These are phyloP conservation scores for Aldrovandia affinis DNA, from an alignment of 2,797 vertebrate genomes.

Conservation along the genomic window DNA sequence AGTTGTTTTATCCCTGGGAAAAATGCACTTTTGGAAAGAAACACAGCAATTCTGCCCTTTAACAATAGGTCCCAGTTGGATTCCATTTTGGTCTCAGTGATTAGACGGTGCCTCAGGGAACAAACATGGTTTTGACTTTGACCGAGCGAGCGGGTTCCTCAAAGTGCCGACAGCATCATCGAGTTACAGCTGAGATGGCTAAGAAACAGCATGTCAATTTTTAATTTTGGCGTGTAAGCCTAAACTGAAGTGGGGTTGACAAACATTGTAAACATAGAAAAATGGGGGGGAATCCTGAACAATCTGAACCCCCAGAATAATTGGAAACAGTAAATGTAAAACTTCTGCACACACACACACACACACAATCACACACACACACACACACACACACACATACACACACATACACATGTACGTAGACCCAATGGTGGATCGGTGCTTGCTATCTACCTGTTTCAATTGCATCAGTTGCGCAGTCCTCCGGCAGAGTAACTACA, in stretches of 20 bases:
- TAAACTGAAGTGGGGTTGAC: neutral
- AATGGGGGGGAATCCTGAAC: neutral
- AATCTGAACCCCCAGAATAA: neutral
- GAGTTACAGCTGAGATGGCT: neutral
- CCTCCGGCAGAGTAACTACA: too few species aligned
- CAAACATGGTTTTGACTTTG: conserved; percentile 6
- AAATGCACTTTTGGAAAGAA: conserved; percentile 15
- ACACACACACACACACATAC: neutral
- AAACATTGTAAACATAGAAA: neutral
- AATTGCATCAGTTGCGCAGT: neutral
- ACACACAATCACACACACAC: too few species aligned
- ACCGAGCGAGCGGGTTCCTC: neutral
- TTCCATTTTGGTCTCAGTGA: conserved; percentile 6
- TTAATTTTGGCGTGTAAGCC: neutral
- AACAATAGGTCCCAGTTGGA: neutral
- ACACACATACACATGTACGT: neutral
- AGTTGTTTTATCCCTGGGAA: neutral
- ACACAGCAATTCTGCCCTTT: neutral
- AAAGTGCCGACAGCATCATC: neutral
- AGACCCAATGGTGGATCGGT: too few species aligned
- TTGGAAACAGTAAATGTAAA: neutral
- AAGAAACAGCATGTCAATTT: neutral
- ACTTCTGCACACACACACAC: neutral
- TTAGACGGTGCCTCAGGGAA: conserved; percentile 6
- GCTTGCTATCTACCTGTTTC: neutral